Percentiles rank a stretch among this genome's conserved stretches.
These are phyloP conservation scores for Manis pentadactyla DNA, from an alignment of 2,797 vertebrate species.

Conservation along the genomic window DNA sequence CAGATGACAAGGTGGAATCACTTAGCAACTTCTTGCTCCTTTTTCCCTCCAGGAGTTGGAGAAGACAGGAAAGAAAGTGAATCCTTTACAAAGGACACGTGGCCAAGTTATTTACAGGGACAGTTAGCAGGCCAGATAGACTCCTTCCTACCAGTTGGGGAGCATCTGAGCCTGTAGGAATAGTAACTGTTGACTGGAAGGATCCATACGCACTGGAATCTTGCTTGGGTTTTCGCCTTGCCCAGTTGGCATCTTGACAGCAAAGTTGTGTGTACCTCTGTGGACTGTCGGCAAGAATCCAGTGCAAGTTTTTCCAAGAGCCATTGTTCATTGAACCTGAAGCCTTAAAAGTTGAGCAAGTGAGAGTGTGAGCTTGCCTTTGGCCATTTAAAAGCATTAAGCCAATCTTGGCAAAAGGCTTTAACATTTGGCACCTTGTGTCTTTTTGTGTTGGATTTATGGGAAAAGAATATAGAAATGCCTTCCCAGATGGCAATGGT, in stretches of 20 bases:
- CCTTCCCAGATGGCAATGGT: not conserved
- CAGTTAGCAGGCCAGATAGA: not conserved
- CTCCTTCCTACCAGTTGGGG: not conserved
- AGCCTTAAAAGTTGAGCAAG: not conserved
- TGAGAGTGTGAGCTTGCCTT: not conserved
- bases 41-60: not conserved
- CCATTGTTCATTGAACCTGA: not conserved
- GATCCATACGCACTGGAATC: not conserved
- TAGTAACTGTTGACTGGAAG: not conserved
- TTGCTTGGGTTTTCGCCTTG: not conserved
- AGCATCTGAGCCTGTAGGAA: not conserved
- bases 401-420: not conserved
- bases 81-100: not conserved
- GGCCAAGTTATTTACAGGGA: not conserved
- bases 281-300: not conserved
- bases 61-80: not conserved
- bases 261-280: not conserved
- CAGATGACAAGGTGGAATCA: not conserved
- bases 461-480: not conserved
- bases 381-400: not conserved
- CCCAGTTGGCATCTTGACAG: not conserved
- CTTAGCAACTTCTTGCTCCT: constrained; percentile 7
- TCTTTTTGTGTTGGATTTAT: constrained; percentile 37
- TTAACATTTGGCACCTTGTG: not conserved
- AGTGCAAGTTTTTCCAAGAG: not conserved